These are phyloP conservation scores for Chauna torquata DNA, from an alignment of 2,113 vertebrate species.

Conservation along the genomic window DNA sequence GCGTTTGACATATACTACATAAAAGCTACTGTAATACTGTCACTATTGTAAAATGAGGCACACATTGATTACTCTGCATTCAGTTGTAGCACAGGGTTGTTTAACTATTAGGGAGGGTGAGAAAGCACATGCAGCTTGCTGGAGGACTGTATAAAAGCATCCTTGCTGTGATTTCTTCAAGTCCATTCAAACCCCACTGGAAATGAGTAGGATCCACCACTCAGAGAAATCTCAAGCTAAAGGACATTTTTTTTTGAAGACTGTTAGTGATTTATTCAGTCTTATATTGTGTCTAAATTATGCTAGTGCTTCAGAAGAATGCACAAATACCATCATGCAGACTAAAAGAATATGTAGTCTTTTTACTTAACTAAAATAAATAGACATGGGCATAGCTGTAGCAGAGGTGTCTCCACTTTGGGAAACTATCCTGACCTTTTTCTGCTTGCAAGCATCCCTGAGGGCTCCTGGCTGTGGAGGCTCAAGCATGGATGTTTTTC, in stretches of 20 bases:
- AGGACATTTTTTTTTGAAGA: neutral
- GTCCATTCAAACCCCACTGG: neutral
- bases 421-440: neutral
- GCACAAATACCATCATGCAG: neutral
- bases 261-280: neutral
- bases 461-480: neutral
- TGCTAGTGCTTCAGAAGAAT: neutral
- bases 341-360: neutral
- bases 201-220: neutral
- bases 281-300: neutral
- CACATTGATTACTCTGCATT: neutral
- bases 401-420: neutral
- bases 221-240: neutral
- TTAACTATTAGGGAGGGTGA: fast-evolving
- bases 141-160: neutral
- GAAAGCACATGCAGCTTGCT: neutral
- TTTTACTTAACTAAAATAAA: neutral
- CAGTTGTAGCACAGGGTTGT: neutral
- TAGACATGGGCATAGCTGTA: neutral
- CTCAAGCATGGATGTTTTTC: neutral
- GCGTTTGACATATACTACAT: neutral
- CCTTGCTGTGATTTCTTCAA: neutral
- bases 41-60: neutral
- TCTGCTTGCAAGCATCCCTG: neutral
- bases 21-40: neutral